phyloP scores from a whole-genome alignment of 2,888 invertebrate species.

The Chaitophorus viminalis region DNA sequence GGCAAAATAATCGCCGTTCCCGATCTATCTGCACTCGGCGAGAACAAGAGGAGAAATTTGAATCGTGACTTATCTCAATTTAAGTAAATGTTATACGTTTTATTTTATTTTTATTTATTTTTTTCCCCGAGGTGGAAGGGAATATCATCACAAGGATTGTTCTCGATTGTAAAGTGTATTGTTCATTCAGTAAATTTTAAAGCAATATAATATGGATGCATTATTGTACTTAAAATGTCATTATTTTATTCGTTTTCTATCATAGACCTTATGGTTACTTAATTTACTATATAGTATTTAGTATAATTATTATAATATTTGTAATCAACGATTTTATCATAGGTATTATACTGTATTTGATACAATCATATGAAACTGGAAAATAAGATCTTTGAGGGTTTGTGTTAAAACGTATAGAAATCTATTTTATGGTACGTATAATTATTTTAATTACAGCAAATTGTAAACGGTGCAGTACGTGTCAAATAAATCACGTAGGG shows the following conservation, averaged over 20 bases:
- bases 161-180: neutral
- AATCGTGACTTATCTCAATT: conserved; percentile 51
- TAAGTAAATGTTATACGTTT: neutral
- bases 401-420: neutral
- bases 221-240: too few relatives aligned
- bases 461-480: too few relatives aligned
- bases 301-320: too few relatives aligned
- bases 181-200: neutral
- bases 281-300: too few relatives aligned
- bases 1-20: conserved; percentile 2
- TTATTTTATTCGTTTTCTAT: too few relatives aligned
- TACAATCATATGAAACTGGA: too few relatives aligned
- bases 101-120: neutral
- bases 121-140: neutral
- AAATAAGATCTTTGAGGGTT: too few relatives aligned
- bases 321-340: too few relatives aligned
- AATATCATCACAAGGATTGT: neutral
- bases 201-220: neutral
- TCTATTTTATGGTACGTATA: neutral
- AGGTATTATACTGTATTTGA: too few relatives aligned
- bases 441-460: too few relatives aligned
- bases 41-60: conserved; percentile 16
- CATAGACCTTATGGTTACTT: too few relatives aligned
- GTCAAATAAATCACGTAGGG: too few relatives aligned
- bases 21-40: conserved; percentile 29